These are phyloP conservation scores for Hiodon tergisus DNA, from an alignment of 2,113 vertebrate species.

Conservation along the genomic window DNA sequence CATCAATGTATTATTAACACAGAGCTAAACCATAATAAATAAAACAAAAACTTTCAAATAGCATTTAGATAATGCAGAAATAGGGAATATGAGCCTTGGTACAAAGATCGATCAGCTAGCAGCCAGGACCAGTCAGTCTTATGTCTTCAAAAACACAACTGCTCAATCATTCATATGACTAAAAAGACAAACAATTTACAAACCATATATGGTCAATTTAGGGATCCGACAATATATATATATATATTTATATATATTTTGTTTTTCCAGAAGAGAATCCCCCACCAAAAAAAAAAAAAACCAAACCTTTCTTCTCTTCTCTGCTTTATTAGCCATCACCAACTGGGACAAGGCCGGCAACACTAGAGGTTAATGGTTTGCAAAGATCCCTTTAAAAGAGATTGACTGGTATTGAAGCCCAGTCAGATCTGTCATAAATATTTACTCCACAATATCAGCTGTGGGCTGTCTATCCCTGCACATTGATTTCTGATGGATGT, in stretches of 20 bases:
- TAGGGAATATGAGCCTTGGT: no score
- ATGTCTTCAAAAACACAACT: constrained; percentile 63
- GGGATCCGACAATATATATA: constrained; percentile 87
- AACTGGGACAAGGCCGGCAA: constrained; percentile 88
- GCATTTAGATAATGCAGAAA: no score
- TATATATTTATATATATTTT: no score
- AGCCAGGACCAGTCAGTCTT: no score
- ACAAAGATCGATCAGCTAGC: not conserved
- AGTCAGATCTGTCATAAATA: constrained; percentile 98
- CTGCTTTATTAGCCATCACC: constrained; percentile 92
- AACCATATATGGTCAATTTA: constrained; percentile 87
- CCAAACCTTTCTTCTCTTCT: constrained; percentile 64
- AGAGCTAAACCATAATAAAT: no score
- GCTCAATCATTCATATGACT: constrained; percentile 93
- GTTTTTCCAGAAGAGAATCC: constrained; percentile 87
- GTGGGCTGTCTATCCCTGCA: constrained; percentile 75
- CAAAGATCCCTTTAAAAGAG: constrained; percentile 88
- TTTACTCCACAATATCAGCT: constrained; percentile 92
- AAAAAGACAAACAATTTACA: constrained; percentile 96
- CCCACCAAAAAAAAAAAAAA: constrained; percentile 84
- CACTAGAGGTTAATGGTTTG: constrained; percentile 94
- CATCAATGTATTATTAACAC: not conserved
- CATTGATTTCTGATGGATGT: constrained; percentile 86
- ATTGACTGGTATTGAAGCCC: constrained; percentile 94
- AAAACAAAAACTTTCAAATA: no score